A percentile compares a stretch with the other conserved stretches of the same genome.
Evolutionary conservation across 2,888 invertebrate species (phyloP).

Genomic region (Cataglyphis albicans): DNA sequence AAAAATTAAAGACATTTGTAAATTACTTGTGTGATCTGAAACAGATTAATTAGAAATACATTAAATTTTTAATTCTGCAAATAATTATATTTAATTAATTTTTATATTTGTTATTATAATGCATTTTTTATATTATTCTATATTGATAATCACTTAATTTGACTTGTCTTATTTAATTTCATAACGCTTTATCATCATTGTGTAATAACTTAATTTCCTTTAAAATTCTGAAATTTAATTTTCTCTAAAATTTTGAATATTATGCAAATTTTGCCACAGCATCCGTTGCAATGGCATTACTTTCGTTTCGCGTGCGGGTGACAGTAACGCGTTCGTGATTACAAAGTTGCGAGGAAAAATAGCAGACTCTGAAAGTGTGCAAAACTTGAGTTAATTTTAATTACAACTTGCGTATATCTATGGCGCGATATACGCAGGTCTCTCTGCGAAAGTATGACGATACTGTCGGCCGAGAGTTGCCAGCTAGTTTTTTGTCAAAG

Average conservation of each 20-base stretch:
- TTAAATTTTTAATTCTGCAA: constrained; percentile 8
- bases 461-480: neutral
- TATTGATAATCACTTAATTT: neutral
- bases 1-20: neutral
- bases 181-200: neutral
- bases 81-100: neutral
- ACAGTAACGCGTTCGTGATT: constrained; percentile 39
- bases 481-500: neutral
- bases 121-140: neutral
- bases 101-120: neutral
- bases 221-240: constrained; percentile 26
- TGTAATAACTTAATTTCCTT: constrained; percentile 17
- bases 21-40: neutral
- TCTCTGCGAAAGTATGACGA: constrained; percentile 7
- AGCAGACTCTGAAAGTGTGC: constrained; percentile 15
- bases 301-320: constrained; percentile 20
- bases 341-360: constrained; percentile 42
- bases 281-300: constrained; percentile 28
- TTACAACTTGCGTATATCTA: constrained; percentile 18
- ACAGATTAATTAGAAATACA: neutral
- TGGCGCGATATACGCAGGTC: neutral
- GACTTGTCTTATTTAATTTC: neutral
- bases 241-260: constrained; percentile 1
- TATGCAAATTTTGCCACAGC: constrained; percentile 38
- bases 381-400: constrained; percentile 36